A percentile compares a stretch with the other conserved stretches of the same genome.
phyloP scores from a whole-genome alignment of 2,797 vertebrate species.

The Rhinatrema bivittatum region DNA sequence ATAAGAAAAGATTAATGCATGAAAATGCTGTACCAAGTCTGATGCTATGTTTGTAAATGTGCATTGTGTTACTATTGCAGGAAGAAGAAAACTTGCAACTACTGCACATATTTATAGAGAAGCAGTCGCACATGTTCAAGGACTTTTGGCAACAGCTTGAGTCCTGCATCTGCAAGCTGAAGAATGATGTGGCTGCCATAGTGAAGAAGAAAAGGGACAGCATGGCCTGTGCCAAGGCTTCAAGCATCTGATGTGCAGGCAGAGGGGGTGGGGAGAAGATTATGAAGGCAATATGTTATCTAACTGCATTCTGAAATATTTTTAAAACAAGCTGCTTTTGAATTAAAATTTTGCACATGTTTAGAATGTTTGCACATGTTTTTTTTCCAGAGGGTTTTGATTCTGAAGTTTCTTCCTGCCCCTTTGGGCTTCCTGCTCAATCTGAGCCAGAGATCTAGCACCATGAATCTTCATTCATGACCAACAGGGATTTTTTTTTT shows the following conservation, averaged over 20 bases:
- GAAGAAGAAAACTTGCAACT: constrained; percentile 67
- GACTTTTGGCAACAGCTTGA: constrained; percentile 75
- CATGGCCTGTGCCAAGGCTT: background rate
- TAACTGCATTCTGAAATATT: background rate
- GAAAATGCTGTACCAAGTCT: too few species aligned
- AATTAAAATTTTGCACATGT: too few species aligned
- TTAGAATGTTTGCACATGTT: too few species aligned
- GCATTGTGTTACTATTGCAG: constrained; percentile 51
- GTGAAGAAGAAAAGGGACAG: constrained; percentile 72
- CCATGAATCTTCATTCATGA: too few species aligned
- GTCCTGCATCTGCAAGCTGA: constrained; percentile 64
- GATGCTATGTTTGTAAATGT: too few species aligned
- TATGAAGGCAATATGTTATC: too few species aligned
- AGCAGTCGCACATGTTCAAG: constrained; percentile 62
- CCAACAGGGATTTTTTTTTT: too few species aligned
- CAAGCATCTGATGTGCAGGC: background rate
- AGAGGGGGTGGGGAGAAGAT: background rate
- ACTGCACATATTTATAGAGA: constrained; percentile 64
- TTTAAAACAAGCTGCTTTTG: background rate
- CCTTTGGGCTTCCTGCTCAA: too few species aligned
- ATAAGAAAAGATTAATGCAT: too few species aligned
- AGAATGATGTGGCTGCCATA: constrained; percentile 74
- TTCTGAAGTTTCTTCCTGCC: too few species aligned
- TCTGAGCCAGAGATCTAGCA: too few species aligned
- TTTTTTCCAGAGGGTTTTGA: too few species aligned